A percentile compares a stretch with the other conserved stretches of the same genome.
Evolutionary conservation across 1,140 invertebrate species (phyloP).

Genomic region (Bicyclus anynana): DNA sequence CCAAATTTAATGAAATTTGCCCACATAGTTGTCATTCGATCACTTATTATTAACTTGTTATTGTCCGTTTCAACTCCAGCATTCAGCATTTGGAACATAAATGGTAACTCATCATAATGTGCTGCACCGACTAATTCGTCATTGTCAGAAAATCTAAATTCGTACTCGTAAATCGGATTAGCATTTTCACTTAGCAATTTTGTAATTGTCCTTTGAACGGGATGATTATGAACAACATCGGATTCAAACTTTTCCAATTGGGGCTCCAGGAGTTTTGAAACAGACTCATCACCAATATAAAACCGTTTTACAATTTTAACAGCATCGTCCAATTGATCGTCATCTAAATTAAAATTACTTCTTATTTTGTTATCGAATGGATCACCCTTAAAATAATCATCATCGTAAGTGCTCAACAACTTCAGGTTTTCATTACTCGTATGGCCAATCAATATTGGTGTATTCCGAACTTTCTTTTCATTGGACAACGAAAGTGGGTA

Average conservation of each 20-base stretch:
- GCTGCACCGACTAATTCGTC: constrained; percentile 28
- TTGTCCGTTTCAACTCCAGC: constrained; percentile 20
- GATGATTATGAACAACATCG: constrained; percentile 57
- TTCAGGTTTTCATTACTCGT: constrained; percentile 43
- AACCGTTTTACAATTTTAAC: constrained; percentile 47
- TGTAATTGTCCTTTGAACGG: constrained; percentile 44
- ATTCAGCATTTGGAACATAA: constrained; percentile 43
- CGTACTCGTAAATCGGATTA: constrained; percentile 51
- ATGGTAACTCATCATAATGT: constrained; percentile 50
- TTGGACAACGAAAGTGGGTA: constrained; percentile 55
- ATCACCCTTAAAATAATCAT: constrained; percentile 48
- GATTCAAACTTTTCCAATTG: constrained; percentile 51
- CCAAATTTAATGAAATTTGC: constrained; percentile 63
- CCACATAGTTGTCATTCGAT: constrained; percentile 49
- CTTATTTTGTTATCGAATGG: constrained; percentile 50
- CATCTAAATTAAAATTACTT: constrained; percentile 55
- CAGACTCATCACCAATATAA: constrained; percentile 55
- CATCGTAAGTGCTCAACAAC: constrained; percentile 26
- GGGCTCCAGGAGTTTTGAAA: constrained; percentile 35
- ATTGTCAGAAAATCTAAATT: constrained; percentile 50
- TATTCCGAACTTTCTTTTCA: constrained; percentile 48
- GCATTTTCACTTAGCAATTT: constrained; percentile 53
- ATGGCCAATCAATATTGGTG: constrained; percentile 58
- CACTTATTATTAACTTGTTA: constrained; percentile 38
- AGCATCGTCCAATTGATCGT: constrained; percentile 35